phyloP scores from a whole-genome alignment of 2,113 vertebrate species.

The Crypturellus undulatus region DNA sequence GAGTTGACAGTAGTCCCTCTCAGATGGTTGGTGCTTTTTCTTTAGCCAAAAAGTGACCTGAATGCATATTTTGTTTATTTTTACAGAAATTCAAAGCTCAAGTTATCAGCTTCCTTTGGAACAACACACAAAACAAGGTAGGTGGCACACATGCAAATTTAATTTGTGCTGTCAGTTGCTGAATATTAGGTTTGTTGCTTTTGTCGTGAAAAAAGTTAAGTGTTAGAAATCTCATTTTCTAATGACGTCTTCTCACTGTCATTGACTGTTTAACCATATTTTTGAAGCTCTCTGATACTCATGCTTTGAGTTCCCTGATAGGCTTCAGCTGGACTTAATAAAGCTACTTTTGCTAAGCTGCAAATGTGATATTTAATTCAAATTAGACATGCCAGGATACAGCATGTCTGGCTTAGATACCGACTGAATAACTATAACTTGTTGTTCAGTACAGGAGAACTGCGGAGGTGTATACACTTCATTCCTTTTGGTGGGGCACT shows the following conservation, averaged over 20 bases:
- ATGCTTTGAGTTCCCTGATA: background rate
- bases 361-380: background rate
- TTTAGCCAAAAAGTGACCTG: background rate
- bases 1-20: background rate
- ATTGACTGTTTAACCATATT: background rate
- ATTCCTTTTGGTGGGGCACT: background rate
- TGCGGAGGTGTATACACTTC: background rate
- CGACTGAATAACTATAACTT: background rate
- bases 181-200: background rate
- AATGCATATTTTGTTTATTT: background rate
- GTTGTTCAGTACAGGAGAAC: background rate
- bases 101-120: constrained; percentile 90
- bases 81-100: constrained; percentile 90
- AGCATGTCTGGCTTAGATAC: background rate
- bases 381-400: background rate
- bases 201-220: background rate
- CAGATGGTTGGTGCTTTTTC: background rate
- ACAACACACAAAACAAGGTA: constrained; percentile 86
- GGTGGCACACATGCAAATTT: background rate
- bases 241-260: background rate
- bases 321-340: background rate
- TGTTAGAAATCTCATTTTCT: background rate
- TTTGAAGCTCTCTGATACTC: background rate
- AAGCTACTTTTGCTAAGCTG: background rate
- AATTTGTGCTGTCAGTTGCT: background rate